These are phyloP conservation scores for Gadopsis marmoratus DNA, from an alignment of 2,797 vertebrate genomes.

Conservation along the genomic window DNA sequence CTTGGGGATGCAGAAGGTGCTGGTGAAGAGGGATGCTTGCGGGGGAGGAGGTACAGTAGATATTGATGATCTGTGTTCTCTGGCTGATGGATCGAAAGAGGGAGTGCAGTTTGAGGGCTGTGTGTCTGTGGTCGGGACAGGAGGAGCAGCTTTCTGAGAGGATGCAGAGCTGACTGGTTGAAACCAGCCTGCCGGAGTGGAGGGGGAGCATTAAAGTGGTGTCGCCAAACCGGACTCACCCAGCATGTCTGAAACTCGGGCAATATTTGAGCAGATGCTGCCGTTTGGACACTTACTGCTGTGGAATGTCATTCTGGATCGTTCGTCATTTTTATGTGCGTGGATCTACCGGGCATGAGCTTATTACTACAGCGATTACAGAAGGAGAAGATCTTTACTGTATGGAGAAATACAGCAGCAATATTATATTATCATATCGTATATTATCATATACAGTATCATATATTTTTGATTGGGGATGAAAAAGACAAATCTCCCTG, in stretches of 20 bases:
- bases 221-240: constrained; percentile 7
- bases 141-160: constrained; percentile 37
- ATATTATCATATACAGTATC: no score
- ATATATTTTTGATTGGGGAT: constrained; percentile 67
- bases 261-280: background rate
- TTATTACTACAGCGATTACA: constrained; percentile 45
- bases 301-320: constrained; percentile 19
- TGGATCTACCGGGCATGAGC: constrained; percentile 35
- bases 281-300: constrained; percentile 17
- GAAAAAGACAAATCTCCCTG: constrained; percentile 33
- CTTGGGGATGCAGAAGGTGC: constrained; percentile 42
- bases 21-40: constrained; percentile 41
- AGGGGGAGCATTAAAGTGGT: constrained; percentile 32
- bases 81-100: constrained; percentile 80
- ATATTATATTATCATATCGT: no score
- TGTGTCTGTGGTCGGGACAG: constrained; percentile 43
- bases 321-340: constrained; percentile 51
- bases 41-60: constrained; percentile 62
- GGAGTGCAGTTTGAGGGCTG: constrained; percentile 63
- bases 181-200: constrained; percentile 43
- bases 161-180: constrained; percentile 55
- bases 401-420: constrained; percentile 39
- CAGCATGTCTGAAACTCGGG: constrained; percentile 1
- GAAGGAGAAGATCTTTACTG: constrained; percentile 25
- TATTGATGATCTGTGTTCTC: constrained; percentile 78